Evolutionary conservation across 2,888 invertebrate genomes (phyloP).

Genomic region (Platycheirus albimanus): DNA sequence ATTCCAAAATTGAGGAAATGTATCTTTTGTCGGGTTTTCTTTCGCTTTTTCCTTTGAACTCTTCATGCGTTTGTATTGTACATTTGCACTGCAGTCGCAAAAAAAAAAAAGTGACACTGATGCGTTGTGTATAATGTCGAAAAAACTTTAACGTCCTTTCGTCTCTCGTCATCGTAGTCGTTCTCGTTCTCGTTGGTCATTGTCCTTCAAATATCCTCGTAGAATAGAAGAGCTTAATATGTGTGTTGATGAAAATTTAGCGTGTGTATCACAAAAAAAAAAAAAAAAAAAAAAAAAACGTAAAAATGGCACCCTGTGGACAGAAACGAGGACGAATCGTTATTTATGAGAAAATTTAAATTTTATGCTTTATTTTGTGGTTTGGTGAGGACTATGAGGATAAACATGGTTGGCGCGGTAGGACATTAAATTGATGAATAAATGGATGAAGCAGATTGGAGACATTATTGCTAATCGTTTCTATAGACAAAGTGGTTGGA

Average conservation of each 20-base stretch:
- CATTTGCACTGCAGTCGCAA: constrained; percentile 8
- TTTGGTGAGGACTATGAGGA: constrained; percentile 40
- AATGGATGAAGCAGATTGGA: constrained; percentile 45
- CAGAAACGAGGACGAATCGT: constrained; percentile 16
- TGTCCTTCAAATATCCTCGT: too few relatives aligned
- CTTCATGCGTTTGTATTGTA: neutral
- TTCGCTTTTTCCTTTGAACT: neutral
- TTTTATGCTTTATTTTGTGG: constrained; percentile 47
- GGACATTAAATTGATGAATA: constrained; percentile 46
- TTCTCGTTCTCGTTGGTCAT: too few relatives aligned
- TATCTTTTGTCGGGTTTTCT: constrained; percentile 30
- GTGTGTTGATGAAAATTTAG: constrained; percentile 50
- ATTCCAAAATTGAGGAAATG: constrained; percentile 50
- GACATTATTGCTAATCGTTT: constrained; percentile 57
- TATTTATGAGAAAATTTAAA: constrained; percentile 53
- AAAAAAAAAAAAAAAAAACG: too few relatives aligned
- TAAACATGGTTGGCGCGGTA: constrained; percentile 10
- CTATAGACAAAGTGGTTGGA: constrained; percentile 25
- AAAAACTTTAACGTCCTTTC: neutral
- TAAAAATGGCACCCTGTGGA: constrained; percentile 20
- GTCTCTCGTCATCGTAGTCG: constrained; percentile 14
- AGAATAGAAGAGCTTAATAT: constrained; percentile 45
- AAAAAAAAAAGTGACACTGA: constrained; percentile 45
- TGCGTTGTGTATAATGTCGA: constrained; percentile 51
- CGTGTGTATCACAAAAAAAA: too few relatives aligned